These are phyloP conservation scores for Hylomyscus alleni DNA, from an alignment of 2,797 vertebrate genomes.

Conservation along the genomic window DNA sequence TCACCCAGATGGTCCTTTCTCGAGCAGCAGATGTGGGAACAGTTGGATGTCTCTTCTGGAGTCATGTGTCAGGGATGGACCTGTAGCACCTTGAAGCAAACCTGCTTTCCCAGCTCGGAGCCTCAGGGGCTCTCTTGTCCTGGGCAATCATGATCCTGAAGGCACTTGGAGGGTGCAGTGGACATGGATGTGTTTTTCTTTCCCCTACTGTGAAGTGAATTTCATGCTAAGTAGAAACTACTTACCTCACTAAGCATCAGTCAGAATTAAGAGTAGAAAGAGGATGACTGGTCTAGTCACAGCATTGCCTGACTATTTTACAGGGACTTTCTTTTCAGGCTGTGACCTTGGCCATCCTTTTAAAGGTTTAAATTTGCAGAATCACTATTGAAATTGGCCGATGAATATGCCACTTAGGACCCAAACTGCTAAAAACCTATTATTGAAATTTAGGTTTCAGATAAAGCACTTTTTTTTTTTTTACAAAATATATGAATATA, in stretches of 20 bases:
- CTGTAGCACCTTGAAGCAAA: not conserved
- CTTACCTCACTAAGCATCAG: not conserved
- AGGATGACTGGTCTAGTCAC: not conserved
- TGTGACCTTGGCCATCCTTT: not conserved
- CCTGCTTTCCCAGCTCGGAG: not conserved
- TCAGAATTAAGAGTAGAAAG: not conserved
- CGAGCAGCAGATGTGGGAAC: not conserved
- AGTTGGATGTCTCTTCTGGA: not conserved
- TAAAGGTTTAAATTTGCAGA: conserved; percentile 32
- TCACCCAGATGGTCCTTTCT: not conserved
- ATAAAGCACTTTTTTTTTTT: not conserved
- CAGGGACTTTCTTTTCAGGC: not conserved
- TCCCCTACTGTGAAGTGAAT: not conserved
- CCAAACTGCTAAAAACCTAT: not conserved
- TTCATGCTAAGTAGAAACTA: not conserved
- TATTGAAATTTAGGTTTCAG: conserved; percentile 56
- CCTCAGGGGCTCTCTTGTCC: not conserved
- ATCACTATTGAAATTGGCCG: not conserved
- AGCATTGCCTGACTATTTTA: not conserved
- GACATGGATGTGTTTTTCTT: not conserved
- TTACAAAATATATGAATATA: not conserved
- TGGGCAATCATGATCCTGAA: not conserved
- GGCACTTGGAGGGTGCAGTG: not conserved
- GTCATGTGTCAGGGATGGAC: not conserved
- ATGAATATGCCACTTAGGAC: not conserved